Base-by-base conservation (phyloP, 1,140 invertebrate species). In the Leptopilina clavipes region DNA sequence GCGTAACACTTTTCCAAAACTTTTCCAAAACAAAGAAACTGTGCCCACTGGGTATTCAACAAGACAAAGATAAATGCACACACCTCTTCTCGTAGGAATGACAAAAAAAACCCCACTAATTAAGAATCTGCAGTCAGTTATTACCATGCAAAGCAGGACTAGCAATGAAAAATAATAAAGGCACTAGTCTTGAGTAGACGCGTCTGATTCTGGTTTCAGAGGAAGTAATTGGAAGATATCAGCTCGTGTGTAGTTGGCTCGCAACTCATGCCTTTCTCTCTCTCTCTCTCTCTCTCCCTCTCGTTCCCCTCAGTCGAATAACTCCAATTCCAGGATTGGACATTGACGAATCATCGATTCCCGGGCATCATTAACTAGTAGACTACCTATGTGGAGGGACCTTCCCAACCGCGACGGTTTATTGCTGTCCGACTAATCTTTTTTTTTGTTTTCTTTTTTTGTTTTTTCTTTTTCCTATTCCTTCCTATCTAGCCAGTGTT, bases 161-260 rank as follows among this genome's bases (percentile, higher is more conserved):
- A 65, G 59, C 22, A 65, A 65, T 65, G 12, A 31, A n/a, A 65
- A 65, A 65, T 65, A 65, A 65, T 65, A 65, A 65, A 65, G 59
- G 59, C 22, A n/a, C 59, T 31, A 65, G 22, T 65, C 22, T 19
- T 65, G 12, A 25, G 59, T 65, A 31, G 25, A 5, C 59, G 25
- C 59, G 59, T 65, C 19, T n/a, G 22, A 31, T 65, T 65, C 59
- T 65, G 59, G 59, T 65, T 65, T 65, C 59, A 65, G 25, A 65
- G 59, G 59, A 65, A 65, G 59, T 65, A 65, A 65, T 65, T 65
- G 59, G 59, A 40, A 65, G 59, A 65, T 65, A 65, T 65, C 59
- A 31, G 25, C 19, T 22, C 22, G 59, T 31, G 12, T 59, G 56
- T 59, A 59, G 18, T 59, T 59, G 59, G 22, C 59, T 65, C 25